Conservation (phyloP, 1,140 invertebrate genomes). For the Calliopsis andreniformis region DNA sequence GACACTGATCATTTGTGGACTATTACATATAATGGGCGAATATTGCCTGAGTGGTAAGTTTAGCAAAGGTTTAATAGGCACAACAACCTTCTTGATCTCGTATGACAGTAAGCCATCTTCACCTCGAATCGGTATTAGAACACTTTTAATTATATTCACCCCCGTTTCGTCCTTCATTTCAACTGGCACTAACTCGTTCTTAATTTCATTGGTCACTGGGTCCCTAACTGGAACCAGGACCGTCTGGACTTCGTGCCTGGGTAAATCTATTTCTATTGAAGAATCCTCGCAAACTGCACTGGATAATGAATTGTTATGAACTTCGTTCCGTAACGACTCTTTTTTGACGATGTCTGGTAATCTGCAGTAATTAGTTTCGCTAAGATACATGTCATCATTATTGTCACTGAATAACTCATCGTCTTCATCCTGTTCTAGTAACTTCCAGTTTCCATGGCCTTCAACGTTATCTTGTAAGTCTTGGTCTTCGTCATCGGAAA, state of each 20-base stretch:
- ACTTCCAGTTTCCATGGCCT: no score
- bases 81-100: neutral
- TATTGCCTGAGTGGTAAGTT: accelerated
- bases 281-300: neutral
- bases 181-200: neutral
- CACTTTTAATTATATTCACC: conserved; percentile 24
- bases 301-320: neutral
- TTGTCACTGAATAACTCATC: neutral
- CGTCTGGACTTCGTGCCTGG: neutral
- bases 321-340: no score
- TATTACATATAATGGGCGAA: no score
- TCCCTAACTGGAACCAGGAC: conserved; percentile 5
- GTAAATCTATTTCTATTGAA: neutral
- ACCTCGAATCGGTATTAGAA: neutral
- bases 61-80: neutral
- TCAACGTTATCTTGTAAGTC: neutral
- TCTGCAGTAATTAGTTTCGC: neutral
- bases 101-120: neutral
- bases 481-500: neutral
- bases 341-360: neutral
- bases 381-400: neutral
- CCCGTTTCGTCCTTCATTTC: conserved; percentile 3
- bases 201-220: neutral
- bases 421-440: neutral
- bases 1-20: no score